Evolutionary conservation across 1,140 invertebrate species (phyloP).

Genomic region (Drosophila trapezifrons): DNA sequence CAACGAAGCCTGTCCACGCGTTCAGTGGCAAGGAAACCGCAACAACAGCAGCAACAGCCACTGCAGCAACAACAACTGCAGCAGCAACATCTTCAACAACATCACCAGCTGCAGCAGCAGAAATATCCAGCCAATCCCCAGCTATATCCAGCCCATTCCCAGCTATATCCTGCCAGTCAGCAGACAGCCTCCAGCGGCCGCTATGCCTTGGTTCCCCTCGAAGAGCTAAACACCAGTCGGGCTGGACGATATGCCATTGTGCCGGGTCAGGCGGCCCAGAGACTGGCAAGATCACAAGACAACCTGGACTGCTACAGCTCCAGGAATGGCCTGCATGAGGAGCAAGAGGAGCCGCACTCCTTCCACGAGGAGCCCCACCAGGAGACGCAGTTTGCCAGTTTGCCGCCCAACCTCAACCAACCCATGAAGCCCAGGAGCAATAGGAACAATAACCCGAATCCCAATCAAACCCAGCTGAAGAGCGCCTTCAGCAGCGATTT

Average conservation of each 20-base stretch:
- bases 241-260: conserved; percentile 65
- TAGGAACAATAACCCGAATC: conserved; percentile 9
- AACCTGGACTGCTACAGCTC: conserved; percentile 72
- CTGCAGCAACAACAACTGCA: too few relatives aligned
- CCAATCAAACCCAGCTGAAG: conserved; percentile 70
- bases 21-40: conserved; percentile 73
- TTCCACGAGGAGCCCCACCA: conserved; percentile 75
- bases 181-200: conserved; percentile 65
- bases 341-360: conserved; percentile 72
- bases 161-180: conserved; percentile 23
- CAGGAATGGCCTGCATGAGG: conserved; percentile 47
- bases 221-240: conserved; percentile 73
- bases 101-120: conserved; percentile 42
- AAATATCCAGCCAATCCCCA: neutral
- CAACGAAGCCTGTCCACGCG: conserved; percentile 82
- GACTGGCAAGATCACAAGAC: conserved; percentile 76
- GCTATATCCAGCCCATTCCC: neutral
- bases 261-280: conserved; percentile 57
- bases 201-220: conserved; percentile 85
- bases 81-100: conserved; percentile 36
- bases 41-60: conserved; percentile 52
- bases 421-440: conserved; percentile 38
- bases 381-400: conserved; percentile 73
- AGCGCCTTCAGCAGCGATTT: conserved; percentile 85
- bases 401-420: conserved; percentile 61